Base-by-base conservation (phyloP, 2,113 vertebrate species). In the Microcebus murinus region DNA sequence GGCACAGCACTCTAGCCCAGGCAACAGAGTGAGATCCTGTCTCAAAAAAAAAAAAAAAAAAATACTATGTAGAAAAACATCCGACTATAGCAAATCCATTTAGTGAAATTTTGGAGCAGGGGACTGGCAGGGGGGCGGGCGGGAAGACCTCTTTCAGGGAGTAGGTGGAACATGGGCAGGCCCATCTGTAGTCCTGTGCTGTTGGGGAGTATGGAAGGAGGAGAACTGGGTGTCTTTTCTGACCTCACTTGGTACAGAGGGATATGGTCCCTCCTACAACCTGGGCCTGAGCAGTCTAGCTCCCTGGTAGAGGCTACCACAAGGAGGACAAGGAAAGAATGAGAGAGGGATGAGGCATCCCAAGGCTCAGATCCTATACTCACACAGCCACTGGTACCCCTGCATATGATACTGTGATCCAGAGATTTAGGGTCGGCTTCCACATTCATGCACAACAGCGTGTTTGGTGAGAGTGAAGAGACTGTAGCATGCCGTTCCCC, bases 91-190 rank as follows among this genome's bases (percentile, higher is more conserved):
- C 11, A 10, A 71, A 80, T 59, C 21, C 9, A 74, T 61, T 91
- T 50, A 15, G 45, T 45, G 23, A 67, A 11, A 70, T 20, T 91
- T 87, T 57, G 48, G 29, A 42, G 50, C 20, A 61, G 55, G 31
- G 1, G 14, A n/a, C 34, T 83, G 18, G n/a, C n/a, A n/a, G n/a
- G n/a, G 36, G 57, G 48, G 1, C 2, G 18, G 20, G 6, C 2
- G 2, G 8, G 34, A 18, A 1, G 7, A 48, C 11, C 31, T 83
- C 12, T 67, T 79, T 73, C 34, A 21, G 27, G 70, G 20, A 42
- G 27, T 57, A 7, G 13, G 6, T 27, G 15, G 61, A 71, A 65
- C 23, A 52, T 21, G 8, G 1, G 21, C 3, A 31, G 7, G 31
- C 8, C 10, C 13, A 48, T 27, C 14, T 39, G 18, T 9, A n/a